Conservation (phyloP, 2,113 vertebrate species). For the Micronisus gabar region DNA sequence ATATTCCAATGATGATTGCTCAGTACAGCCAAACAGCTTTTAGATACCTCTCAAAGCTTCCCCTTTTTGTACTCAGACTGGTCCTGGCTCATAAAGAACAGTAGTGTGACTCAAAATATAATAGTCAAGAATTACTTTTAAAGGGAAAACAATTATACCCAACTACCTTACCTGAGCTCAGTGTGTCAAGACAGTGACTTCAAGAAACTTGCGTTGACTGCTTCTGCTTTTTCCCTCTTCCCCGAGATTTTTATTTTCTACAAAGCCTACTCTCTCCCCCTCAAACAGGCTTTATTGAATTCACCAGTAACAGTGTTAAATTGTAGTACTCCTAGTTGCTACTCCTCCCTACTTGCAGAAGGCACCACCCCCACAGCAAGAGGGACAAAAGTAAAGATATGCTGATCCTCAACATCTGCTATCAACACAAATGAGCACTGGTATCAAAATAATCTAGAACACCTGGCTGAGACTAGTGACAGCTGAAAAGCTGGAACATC, state of each 20-base stretch:
- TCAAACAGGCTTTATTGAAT: fast-evolving
- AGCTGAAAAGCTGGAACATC: not conserved
- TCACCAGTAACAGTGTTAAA: not conserved
- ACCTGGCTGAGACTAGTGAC: not conserved
- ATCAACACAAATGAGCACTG: not conserved
- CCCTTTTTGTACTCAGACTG: not conserved
- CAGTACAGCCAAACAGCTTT: not conserved
- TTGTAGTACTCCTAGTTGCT: fast-evolving
- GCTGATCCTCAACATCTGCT: not conserved
- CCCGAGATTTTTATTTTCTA: not conserved
- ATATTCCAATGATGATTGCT: not conserved
- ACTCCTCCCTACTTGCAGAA: not conserved
- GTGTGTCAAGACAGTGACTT: not conserved
- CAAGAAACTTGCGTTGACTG: not conserved
- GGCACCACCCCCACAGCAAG: not conserved
- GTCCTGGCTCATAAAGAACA: not conserved
- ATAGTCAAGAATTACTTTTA: not conserved
- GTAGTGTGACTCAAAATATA: fast-evolving
- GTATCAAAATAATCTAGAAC: not conserved
- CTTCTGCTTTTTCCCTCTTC: not conserved
- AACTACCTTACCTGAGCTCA: not conserved
- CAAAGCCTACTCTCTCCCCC: not conserved
- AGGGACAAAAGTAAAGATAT: not conserved
- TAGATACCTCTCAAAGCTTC: not conserved
- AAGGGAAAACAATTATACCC: not conserved